These are phyloP conservation scores for Propithecus coquereli DNA, from an alignment of 2,113 vertebrate genomes.

Conservation along the genomic window DNA sequence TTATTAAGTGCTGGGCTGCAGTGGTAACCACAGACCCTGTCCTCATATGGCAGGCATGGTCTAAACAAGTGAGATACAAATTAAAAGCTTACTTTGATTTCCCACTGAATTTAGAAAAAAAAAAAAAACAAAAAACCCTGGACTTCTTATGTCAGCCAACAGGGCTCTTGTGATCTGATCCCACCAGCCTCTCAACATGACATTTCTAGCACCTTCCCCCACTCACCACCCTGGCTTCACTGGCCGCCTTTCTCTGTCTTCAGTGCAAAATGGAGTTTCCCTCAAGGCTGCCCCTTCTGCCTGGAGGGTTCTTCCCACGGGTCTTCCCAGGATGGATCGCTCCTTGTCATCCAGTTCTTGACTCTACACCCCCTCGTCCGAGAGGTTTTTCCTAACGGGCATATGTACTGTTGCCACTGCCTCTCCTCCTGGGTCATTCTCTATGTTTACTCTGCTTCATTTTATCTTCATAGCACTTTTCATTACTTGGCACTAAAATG, in stretches of 20 bases:
- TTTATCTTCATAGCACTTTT: neutral
- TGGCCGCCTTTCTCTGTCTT: neutral
- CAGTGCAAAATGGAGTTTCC: accelerated
- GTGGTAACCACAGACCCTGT: neutral
- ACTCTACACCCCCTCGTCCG: neutral
- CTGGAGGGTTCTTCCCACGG: neutral
- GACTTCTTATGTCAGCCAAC: neutral
- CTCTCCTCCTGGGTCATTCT: too few relatives aligned
- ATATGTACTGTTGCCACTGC: accelerated
- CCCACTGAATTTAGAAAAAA: neutral
- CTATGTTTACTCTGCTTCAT: neutral
- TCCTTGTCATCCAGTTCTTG: neutral
- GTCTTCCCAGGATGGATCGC: neutral
- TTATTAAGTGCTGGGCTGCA: neutral
- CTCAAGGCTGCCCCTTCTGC: accelerated
- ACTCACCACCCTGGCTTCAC: neutral
- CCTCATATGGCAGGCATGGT: neutral
- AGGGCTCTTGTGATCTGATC: neutral
- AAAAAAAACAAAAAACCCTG: neutral
- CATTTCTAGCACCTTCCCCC: too few relatives aligned
- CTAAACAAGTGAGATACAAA: neutral
- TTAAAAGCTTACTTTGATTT: neutral
- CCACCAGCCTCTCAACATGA: neutral
- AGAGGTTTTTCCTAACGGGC: too few relatives aligned
- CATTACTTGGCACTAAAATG: neutral